Conservation (phyloP, 1,140 invertebrate genomes). For the Papilio polytes region DNA sequence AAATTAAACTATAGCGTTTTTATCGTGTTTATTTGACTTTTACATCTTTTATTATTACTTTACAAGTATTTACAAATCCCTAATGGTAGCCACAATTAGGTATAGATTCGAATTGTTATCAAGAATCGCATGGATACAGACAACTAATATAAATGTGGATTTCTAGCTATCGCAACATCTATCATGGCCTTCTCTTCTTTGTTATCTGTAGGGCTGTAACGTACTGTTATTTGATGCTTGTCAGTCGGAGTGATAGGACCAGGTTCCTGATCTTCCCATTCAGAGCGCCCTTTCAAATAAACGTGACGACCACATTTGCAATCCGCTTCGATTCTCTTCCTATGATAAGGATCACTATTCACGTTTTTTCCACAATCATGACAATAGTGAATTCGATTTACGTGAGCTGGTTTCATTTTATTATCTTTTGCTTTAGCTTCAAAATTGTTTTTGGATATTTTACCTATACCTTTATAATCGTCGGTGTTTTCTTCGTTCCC, state of each 20-base stretch:
- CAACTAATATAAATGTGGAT: slow-evolving; percentile 10
- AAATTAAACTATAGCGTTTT: background rate
- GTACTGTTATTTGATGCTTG: slow-evolving; percentile 14
- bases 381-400: slow-evolving; percentile 36
- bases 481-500: background rate
- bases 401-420: slow-evolving; percentile 16
- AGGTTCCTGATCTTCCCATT: slow-evolving; percentile 25
- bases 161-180: slow-evolving; percentile 19
- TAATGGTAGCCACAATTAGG: background rate
- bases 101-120: background rate
- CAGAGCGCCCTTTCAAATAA: slow-evolving; percentile 32
- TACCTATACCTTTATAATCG: slow-evolving; percentile 3
- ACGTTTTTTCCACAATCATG: slow-evolving; percentile 30
- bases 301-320: slow-evolving; percentile 43
- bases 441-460: slow-evolving; percentile 15
- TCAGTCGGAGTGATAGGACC: background rate
- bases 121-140: background rate
- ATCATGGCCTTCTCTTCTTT: slow-evolving; percentile 14
- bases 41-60: background rate
- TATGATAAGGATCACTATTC: slow-evolving; percentile 24
- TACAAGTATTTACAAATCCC: slow-evolving; percentile 15
- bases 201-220: background rate
- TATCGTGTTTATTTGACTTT: slow-evolving; percentile 9
- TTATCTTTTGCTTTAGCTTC: slow-evolving; percentile 23
- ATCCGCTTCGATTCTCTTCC: slow-evolving; percentile 30